Percentiles rank a stretch among this genome's conserved stretches.
These are phyloP conservation scores for Chiroxiphia lanceolata DNA, from an alignment of 2,797 vertebrate genomes.

Conservation along the genomic window DNA sequence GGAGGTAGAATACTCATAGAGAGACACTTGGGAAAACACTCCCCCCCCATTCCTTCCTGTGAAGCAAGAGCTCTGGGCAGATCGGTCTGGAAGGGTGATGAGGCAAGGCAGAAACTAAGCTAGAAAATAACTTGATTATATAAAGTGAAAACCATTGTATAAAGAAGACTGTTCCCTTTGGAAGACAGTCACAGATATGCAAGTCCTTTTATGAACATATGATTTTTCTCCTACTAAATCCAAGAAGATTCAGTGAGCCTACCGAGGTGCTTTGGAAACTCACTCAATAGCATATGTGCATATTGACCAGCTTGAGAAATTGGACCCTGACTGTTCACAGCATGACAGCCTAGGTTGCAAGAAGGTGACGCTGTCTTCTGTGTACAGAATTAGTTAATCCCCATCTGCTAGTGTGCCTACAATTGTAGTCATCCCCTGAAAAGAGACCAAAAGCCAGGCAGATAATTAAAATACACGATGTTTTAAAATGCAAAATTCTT, in stretches of 20 bases:
- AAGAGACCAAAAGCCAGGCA: constrained; percentile 2
- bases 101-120: neutral
- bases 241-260: neutral
- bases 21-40: neutral
- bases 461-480: neutral
- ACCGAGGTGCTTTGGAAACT: neutral
- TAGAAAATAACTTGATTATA: neutral
- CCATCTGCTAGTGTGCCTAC: constrained; percentile 41
- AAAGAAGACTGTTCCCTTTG: neutral
- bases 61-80: neutral
- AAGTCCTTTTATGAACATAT: neutral
- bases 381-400: constrained; percentile 17
- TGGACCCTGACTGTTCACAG: constrained; percentile 35
- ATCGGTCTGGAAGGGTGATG: neutral
- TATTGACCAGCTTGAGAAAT: constrained; percentile 39
- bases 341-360: constrained; percentile 3
- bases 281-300: neutral
- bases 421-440: neutral
- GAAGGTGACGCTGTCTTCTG: neutral
- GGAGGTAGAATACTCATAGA: neutral
- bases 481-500: neutral
- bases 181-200: neutral
- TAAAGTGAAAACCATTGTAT: neutral
- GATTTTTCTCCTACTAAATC: neutral
- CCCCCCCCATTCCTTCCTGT: neutral